These are phyloP conservation scores for Pangasius djambal DNA, from an alignment of 2,797 vertebrate species.

Conservation along the genomic window DNA sequence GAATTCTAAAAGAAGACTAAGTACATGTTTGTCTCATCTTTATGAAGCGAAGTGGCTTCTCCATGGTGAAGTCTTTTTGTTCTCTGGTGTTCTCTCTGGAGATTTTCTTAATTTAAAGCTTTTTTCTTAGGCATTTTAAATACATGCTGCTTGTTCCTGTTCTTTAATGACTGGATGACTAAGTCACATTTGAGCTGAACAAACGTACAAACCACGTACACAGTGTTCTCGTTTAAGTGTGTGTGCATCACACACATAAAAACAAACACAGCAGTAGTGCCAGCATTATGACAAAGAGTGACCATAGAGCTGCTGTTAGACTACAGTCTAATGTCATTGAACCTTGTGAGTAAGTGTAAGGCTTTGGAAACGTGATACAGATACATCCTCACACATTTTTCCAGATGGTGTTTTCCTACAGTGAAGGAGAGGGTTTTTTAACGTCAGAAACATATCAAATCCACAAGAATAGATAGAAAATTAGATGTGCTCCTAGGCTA, in stretches of 20 bases:
- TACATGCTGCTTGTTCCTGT: slow-evolving; percentile 25
- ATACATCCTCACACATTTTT: background rate
- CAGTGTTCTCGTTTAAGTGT: background rate
- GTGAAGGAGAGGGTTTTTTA: background rate
- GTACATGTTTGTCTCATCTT: slow-evolving; percentile 16
- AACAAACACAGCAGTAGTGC: slow-evolving; percentile 30
- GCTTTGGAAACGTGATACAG: background rate
- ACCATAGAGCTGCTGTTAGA: background rate
- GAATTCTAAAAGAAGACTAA: background rate
- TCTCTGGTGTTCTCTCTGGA: slow-evolving; percentile 30
- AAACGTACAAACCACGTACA: slow-evolving; percentile 15
- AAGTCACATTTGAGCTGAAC: slow-evolving; percentile 31
- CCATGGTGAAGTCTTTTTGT: slow-evolving; percentile 14
- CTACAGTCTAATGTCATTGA: background rate
- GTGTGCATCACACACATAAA: background rate
- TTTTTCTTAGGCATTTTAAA: slow-evolving; percentile 43
- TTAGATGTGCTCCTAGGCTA: background rate
- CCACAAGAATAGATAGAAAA: background rate
- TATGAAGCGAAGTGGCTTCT: slow-evolving; percentile 11
- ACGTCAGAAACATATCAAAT: background rate
- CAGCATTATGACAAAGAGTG: slow-evolving; percentile 7
- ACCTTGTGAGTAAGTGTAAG: background rate
- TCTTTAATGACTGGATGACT: slow-evolving; percentile 33
- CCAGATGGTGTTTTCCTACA: background rate
- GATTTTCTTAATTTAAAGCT: slow-evolving; percentile 33